Base-by-base conservation (phyloP, 2,888 invertebrate genomes). In the Sturmia bella region DNA sequence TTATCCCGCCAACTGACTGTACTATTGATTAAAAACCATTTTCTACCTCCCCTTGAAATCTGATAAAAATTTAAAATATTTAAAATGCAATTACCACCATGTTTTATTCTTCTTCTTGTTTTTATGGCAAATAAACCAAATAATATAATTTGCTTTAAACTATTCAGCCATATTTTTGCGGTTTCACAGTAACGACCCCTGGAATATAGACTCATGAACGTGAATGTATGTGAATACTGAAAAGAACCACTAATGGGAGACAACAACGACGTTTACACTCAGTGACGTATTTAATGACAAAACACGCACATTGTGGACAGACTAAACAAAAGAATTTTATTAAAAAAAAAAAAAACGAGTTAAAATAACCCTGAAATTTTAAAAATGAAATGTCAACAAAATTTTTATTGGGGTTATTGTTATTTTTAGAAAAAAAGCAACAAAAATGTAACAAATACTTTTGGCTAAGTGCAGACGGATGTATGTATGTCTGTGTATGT, bases 391-490 rank as follows among this genome's bases (percentile, higher is more conserved):
- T 77, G 77, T 81, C 81, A 81, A 77, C 81, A 73, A 69, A 75
- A 66, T 57, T 50, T 27, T 66, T 50, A 24, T 17, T 52, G 39
- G 52, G 59, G 24, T 27, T 63, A 15, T 32, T 27, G 15, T 61
- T 73, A 52, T 80, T 75, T 63, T 57, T 43, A 32, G 39, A 19
- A 37, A 45, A 45, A 73, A 69, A 45, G 66, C 43, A 66, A 72
- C 50, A 50, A 73, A 75, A 66, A 50, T 84, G 84, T 85, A 85
- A 85, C 85, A 84, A 84, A 74, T 24, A 57, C 57, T 39, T 83
- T 69, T 83, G 39, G 73, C 80, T 59, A 43, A 32, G 32, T 6
- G 32, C 32, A 7, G 13, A 43, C n/a, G 0, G 4, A 3, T 50
- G 24, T 41, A 1, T 39, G 17, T 41, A 12, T 48, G 56, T 37